A percentile compares a stretch with the other conserved stretches of the same genome.
Conservation (phyloP, 2,113 vertebrate genomes). For the Ailurus styani region DNA sequence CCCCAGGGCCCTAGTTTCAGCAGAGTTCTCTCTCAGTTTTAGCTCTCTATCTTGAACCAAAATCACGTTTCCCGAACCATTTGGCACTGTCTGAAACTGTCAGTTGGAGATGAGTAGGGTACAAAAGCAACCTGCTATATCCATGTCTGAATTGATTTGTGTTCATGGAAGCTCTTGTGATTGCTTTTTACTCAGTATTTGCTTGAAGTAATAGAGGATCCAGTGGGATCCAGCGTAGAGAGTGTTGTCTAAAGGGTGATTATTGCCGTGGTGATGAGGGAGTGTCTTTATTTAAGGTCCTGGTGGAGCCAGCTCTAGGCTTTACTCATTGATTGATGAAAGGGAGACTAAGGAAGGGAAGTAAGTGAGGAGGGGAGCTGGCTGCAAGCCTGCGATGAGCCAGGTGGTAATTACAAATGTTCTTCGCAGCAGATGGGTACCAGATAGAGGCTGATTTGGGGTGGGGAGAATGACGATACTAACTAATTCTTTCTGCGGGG, state of each 20-base stretch:
- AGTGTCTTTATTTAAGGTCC: conserved; percentile 52
- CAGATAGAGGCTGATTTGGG: not conserved
- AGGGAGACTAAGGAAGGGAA: not conserved
- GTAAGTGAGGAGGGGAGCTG: not conserved
- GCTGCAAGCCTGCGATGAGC: not conserved
- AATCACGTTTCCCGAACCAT: not conserved
- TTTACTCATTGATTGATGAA: not conserved
- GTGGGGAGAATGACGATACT: not conserved
- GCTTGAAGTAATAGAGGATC: not conserved
- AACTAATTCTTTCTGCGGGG: not conserved
- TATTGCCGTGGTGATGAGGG: conserved; percentile 32
- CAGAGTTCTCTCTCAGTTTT: not conserved
- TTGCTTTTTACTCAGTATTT: not conserved
- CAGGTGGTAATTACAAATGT: not conserved
- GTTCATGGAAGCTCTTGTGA: not conserved
- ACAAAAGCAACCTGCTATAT: not conserved
- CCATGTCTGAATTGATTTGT: not conserved
- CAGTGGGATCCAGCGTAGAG: not conserved
- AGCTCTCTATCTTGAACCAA: not conserved
- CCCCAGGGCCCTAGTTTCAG: not conserved
- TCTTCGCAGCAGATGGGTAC: conserved; percentile 23
- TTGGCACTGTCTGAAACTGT: not conserved
- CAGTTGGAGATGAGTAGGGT: not conserved
- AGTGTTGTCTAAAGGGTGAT: not conserved
- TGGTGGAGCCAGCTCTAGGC: conserved; percentile 12